Evolutionary conservation across 2,797 vertebrate genomes (phyloP).

Genomic region (Meda fulgida): DNA sequence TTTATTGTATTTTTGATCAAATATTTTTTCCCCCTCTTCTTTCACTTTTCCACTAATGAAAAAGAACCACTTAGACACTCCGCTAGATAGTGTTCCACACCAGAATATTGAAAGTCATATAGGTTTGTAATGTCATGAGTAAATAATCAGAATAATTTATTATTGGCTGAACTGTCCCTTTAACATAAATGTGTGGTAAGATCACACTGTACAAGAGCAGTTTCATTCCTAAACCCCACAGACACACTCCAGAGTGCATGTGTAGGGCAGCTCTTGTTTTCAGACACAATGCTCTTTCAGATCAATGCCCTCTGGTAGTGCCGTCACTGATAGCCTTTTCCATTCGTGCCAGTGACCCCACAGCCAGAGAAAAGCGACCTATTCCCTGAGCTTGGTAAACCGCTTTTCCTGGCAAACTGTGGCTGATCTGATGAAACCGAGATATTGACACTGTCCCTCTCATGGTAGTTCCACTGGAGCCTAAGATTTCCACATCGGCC

Average conservation of each 20-base stretch:
- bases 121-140: background rate
- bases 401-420: slow-evolving; percentile 30
- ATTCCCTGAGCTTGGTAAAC: slow-evolving; percentile 34
- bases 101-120: background rate
- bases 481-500: slow-evolving; percentile 13
- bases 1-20: background rate
- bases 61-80: background rate
- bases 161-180: background rate
- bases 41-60: background rate
- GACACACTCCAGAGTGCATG: slow-evolving; percentile 49
- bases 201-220: background rate
- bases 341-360: slow-evolving; percentile 37
- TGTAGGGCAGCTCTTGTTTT: slow-evolving; percentile 63
- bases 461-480: slow-evolving; percentile 21
- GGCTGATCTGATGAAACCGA: slow-evolving; percentile 43
- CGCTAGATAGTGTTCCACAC: background rate
- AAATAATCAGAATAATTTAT: background rate
- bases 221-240: slow-evolving; percentile 20
- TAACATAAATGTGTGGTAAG: background rate
- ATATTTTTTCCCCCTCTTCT: background rate
- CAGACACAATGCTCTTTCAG: slow-evolving; percentile 65
- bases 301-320: slow-evolving; percentile 48
- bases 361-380: background rate
- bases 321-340: slow-evolving; percentile 53
- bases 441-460: slow-evolving; percentile 44